Conservation (phyloP, 2,113 vertebrate species). For the human region GRCh38 chr2:14140501-14141000, state of each 20-base stretch:
- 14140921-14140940: background rate
- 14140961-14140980: background rate
- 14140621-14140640: background rate
- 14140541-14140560: background rate
- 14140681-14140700: background rate
- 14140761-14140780: background rate
- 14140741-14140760: background rate
- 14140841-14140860: background rate
- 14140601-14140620: background rate
- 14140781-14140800: background rate
- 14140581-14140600: background rate
- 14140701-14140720: background rate
- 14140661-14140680: background rate
- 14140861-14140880: background rate
- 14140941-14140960: background rate
- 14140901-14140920: background rate
- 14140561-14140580: background rate
- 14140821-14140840: background rate
- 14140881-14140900: background rate
- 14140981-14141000: background rate
- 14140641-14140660: background rate
- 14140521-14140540: background rate
- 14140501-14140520: background rate
- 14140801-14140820: background rate
- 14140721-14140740: background rate